These are phyloP conservation scores for Apotomis turbidana DNA, from an alignment of 2,888 invertebrate genomes.

Conservation along the genomic window DNA sequence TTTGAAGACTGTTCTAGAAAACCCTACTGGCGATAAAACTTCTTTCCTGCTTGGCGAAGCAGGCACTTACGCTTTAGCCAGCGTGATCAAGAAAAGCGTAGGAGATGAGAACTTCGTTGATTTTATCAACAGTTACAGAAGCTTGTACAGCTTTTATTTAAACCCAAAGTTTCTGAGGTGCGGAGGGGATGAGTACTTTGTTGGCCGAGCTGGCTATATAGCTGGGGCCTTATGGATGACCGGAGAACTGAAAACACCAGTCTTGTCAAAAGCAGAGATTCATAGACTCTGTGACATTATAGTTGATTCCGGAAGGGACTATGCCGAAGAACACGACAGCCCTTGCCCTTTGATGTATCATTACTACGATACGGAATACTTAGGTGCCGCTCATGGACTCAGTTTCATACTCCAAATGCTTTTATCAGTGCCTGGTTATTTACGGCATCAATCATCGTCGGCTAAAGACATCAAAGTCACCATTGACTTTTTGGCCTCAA, in stretches of 20 bases:
- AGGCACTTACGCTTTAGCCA: constrained; percentile 89
- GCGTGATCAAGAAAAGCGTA: constrained; percentile 83
- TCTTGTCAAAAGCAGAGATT: constrained; percentile 77
- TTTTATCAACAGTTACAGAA: constrained; percentile 67
- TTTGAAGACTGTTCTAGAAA: constrained; percentile 84
- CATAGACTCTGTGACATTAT: constrained; percentile 87
- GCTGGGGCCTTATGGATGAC: constrained; percentile 90
- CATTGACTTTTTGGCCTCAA: constrained; percentile 86
- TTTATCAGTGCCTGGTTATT: constrained; percentile 78
- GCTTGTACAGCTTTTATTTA: constrained; percentile 65
- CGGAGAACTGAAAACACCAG: constrained; percentile 76
- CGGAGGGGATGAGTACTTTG: constrained; percentile 93
- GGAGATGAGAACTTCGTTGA: constrained; percentile 71
- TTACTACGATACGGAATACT: constrained; percentile 89
- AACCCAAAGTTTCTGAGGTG: constrained; percentile 82
- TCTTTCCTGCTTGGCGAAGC: constrained; percentile 91
- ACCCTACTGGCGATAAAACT: constrained; percentile 84
- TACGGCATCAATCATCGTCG: constrained; percentile 78
- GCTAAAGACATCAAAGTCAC: constrained; percentile 85
- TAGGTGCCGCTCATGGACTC: constrained; percentile 87
- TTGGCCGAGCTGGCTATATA: constrained; percentile 93
- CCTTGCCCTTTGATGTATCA: constrained; percentile 90
- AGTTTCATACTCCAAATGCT: constrained; percentile 84
- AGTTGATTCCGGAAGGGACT: constrained; percentile 88
- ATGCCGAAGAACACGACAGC: constrained; percentile 83